phyloP scores from a whole-genome alignment of 2,888 invertebrate genomes.

The Microctonus brassicae region DNA sequence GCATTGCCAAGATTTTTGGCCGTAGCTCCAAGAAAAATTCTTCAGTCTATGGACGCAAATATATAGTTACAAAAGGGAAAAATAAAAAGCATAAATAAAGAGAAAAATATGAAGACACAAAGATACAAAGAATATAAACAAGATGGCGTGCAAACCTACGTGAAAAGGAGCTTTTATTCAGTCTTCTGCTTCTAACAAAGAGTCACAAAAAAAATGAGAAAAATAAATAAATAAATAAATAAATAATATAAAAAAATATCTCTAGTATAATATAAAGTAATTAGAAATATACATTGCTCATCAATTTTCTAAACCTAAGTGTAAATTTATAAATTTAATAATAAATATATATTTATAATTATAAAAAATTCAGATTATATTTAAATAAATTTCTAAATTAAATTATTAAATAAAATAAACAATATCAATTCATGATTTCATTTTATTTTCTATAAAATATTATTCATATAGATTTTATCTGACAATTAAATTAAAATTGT shows the following conservation, averaged over 20 bases:
- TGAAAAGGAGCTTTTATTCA: slow-evolving; percentile 48
- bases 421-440: no score
- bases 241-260: no score
- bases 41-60: not conserved
- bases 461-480: not conserved
- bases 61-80: not conserved
- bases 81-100: not conserved
- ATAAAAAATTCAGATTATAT: no score
- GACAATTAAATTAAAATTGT: not conserved
- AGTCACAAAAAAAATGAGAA: slow-evolving; percentile 34
- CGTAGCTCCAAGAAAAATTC: slow-evolving; percentile 10
- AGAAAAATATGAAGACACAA: not conserved
- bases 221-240: no score
- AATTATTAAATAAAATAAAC: no score
- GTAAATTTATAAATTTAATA: no score
- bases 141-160: slow-evolving; percentile 16
- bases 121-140: not conserved
- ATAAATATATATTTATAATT: no score
- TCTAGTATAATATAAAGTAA: no score
- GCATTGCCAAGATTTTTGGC: slow-evolving; percentile 22
- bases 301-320: no score
- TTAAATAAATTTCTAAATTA: no score
- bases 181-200: slow-evolving; percentile 45
- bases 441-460: not conserved
- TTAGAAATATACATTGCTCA: no score